Evolutionary conservation across 2,797 vertebrate genomes (phyloP), one percentile per base, ranked within the genome.

Genomic region (Enteromius treurensis): DNA sequence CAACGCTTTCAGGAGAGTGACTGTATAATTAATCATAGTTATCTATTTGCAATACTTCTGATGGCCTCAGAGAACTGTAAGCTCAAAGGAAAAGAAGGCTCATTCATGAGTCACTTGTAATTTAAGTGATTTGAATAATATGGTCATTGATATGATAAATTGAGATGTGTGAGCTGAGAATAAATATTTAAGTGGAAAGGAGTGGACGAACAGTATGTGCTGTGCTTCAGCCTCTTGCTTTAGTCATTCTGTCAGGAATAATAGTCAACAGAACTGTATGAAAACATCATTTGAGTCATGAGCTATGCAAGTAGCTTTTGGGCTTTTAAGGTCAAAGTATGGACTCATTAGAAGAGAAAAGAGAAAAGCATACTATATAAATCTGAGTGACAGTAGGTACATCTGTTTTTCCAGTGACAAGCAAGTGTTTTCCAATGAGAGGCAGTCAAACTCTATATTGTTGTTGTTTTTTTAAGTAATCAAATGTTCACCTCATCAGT

Each of bases 21-120:
- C 82, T 84, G 88, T 87, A 90, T 88, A 86, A 93, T 90, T 84
- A 89, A 87, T 89, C 79, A 51, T 51, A 86, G 89, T 90, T 86
- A 90, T 79, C 86, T 89, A 85, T 89, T 84, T 65, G 9, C 77
- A 82, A 82, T 29, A 86, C 87, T 87, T 91, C 92, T 90, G 88
- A 91, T 91, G 79, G 79, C 45, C 34, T 64, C 1, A 23, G 40
- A 77, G 45, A 77, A 77, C 42, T 45, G 14, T 42, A 42, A 60
- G 55, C 37, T 77, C 23, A 45, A 2, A 29, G 40, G 58, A 47
- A 64, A 62, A 77, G 26, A 17, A 60, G 8, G 21, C 9, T 32
- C 58, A 76, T 37, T 76, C 32, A 10, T 45, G n/a, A 62, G 75
- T 64, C 55, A 76, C 53, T 75, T 13, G 32, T 14, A 37, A 75